Percentiles rank a stretch among this genome's conserved stretches.
These are phyloP conservation scores for Crotalus tigris DNA, from an alignment of 2,113 vertebrate species.

Conservation along the genomic window DNA sequence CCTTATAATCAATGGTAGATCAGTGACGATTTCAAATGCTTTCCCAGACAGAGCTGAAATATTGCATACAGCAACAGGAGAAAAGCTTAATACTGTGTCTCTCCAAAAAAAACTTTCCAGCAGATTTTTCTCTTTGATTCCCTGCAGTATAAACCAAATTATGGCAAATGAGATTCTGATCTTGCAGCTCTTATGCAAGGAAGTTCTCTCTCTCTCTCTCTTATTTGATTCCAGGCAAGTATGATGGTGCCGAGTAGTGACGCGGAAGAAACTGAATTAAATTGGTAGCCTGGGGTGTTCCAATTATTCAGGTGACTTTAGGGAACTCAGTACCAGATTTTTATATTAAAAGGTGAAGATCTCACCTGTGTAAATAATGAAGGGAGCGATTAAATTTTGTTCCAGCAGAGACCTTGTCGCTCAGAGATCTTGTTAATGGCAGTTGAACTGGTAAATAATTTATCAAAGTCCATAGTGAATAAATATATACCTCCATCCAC, in stretches of 20 bases:
- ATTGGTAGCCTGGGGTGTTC: conserved; percentile 43
- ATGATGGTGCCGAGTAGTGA: not conserved
- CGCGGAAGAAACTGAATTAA: conserved; percentile 27
- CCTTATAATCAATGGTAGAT: rapidly evolving
- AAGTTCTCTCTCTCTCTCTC: conserved; percentile 4
- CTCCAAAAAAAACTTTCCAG: not conserved
- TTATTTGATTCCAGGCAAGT: not conserved
- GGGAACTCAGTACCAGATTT: conserved; percentile 48
- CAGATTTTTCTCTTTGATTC: conserved; percentile 13
- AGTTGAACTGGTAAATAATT: conserved; percentile 71
- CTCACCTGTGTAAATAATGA: conserved; percentile 50
- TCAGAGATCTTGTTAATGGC: conserved; percentile 64
- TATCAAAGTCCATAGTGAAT: conserved; percentile 73
- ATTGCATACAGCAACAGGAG: not conserved
- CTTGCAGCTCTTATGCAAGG: conserved; percentile 9
- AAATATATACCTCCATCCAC: conserved; percentile 63
- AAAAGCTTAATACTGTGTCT: not conserved
- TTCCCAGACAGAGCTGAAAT: rapidly evolving
- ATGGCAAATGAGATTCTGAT: conserved; percentile 31
- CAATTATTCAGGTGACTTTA: conserved; percentile 52
- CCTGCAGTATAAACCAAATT: conserved; percentile 18
- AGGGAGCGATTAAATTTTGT: conserved; percentile 68
- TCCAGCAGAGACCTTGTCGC: conserved; percentile 63
- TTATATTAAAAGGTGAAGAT: conserved; percentile 54
- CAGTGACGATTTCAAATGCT: not conserved